Evolutionary conservation across 2,888 invertebrate species (phyloP), one percentile per base, ranked within the genome.

Genomic region (Lapara coniferarum): DNA sequence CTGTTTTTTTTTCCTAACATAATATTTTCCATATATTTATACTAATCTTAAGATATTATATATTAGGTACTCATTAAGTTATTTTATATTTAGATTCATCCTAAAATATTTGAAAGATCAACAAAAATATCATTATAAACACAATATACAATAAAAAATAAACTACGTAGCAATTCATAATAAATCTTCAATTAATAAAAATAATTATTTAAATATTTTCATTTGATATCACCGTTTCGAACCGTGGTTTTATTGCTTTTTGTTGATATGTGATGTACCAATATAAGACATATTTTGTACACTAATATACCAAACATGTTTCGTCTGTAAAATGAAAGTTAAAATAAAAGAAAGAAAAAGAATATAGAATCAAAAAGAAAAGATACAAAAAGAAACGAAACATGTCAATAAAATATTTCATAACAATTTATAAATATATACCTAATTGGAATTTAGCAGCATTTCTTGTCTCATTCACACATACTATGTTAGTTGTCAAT

Each of bases 41-140:
- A 46, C 30, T 66, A 66, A 30, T 49, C 44, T 19, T 66, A 66
- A 69, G 6, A 53, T 25, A 56, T 13, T 66, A 55, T 72, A 68
- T 67, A 46, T 70, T 59, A 72, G 71, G 77, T 70, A 76, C 59
- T 74, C 71, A 71, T 67, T 70, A 49, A 63, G 13, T 63, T 49
- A 49, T 46, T 46, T 46, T 44, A 72, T 71, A 71, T 66, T 71
- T 77, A 79, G 78, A 80, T 80, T 79, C 77, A 70, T 70, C 57
- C 76, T 81, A 79, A 79, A 81, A 81, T 80, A 82, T 79, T 77
- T 79, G 71, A 77, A 78, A 76, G 77, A 77, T 78, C 81, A 83
- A 83, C 81, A 78, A 76, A 13, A 70, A 72, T 73, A 79, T 77
- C 73, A 71, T 73, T 73, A 71, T 69, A 57, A 73, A 69, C 71